Conservation (phyloP, 1,140 invertebrate genomes). For the Cydia pomonella region DNA sequence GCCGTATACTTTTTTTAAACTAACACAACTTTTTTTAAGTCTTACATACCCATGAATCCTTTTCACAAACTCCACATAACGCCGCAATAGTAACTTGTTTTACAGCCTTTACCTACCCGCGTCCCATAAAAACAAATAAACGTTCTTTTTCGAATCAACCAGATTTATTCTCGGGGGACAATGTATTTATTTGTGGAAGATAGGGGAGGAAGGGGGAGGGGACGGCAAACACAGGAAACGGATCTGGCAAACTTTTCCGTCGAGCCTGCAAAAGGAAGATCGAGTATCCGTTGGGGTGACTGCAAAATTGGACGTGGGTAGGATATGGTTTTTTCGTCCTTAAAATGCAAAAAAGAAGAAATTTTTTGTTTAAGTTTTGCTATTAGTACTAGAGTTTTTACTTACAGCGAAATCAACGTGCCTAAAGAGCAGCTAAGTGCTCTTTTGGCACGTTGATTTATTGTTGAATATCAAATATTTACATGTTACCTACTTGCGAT, state of each 20-base stretch:
- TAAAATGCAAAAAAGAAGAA: neutral
- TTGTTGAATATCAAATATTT: too few species aligned
- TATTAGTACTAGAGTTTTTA: neutral
- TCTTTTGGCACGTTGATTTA: neutral
- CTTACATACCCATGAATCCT: neutral
- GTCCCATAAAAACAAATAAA: conserved; percentile 33
- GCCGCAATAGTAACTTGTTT: conserved; percentile 1
- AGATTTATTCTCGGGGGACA: conserved; percentile 48
- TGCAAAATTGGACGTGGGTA: conserved; percentile 36
- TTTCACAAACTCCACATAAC: neutral
- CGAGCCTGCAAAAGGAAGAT: conserved; percentile 58
- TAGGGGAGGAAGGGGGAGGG: conserved; percentile 48
- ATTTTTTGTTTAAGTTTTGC: neutral
- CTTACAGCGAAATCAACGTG: too few species aligned
- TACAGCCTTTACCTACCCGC: conserved; percentile 1
- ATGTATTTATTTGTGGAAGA: conserved; percentile 63
- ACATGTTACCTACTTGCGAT: too few species aligned
- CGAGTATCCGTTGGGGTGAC: conserved; percentile 54
- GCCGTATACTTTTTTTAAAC: too few species aligned
- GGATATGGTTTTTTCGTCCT: conserved; percentile 11
- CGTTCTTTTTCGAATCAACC: conserved; percentile 42
- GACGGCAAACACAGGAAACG: conserved; percentile 74
- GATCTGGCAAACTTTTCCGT: conserved; percentile 67
- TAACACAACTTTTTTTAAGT: too few species aligned
- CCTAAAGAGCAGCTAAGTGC: neutral